phyloP scores from a whole-genome alignment of 2,113 vertebrate genomes.

The Microtus ochrogaster region DNA sequence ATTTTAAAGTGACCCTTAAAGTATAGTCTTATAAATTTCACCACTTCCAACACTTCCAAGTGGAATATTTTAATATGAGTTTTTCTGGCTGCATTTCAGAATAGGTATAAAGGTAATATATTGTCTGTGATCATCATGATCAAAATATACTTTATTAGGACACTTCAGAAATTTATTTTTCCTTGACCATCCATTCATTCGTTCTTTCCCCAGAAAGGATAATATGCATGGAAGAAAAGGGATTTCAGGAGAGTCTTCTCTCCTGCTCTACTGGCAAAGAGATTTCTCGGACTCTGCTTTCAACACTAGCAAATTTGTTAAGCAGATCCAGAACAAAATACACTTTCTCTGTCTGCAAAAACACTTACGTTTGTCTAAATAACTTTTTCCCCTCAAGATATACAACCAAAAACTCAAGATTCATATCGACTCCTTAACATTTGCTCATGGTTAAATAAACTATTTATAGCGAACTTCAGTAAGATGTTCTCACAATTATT shows the following conservation, averaged over 20 bases:
- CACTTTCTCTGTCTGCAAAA: background rate
- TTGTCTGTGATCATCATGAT: constrained; percentile 11
- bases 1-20: background rate
- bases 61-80: background rate
- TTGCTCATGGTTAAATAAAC: background rate
- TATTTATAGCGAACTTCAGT: background rate
- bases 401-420: background rate
- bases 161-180: background rate
- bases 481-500: background rate
- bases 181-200: background rate
- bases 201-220: background rate
- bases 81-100: constrained; percentile 9
- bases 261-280: background rate
- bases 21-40: background rate
- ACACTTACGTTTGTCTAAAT: background rate
- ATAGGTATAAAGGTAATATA: background rate
- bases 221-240: rapidly evolving
- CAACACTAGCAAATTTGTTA: background rate
- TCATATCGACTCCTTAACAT: background rate
- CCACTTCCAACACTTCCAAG: background rate
- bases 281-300: background rate
- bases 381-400: constrained; percentile 26
- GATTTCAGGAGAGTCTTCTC: rapidly evolving
- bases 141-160: background rate
- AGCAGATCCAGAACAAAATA: background rate